Base-by-base conservation (phyloP, 1,140 invertebrate genomes). In the Drosophila cardini region DNA sequence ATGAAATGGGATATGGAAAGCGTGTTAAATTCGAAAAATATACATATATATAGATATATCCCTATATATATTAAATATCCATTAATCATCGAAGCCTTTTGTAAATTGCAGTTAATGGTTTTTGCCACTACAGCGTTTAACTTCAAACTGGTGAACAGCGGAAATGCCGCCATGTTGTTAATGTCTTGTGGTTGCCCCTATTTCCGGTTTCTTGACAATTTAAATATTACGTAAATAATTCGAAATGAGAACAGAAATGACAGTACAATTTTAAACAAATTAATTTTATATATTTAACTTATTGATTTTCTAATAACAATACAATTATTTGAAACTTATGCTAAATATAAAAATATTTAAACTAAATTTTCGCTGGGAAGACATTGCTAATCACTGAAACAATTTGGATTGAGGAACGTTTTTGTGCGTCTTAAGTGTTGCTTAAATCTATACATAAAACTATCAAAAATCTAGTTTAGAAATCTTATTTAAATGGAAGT, bases 341-440 rank as follows among this genome's bases (percentile, higher is more conserved):
- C 8, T 55, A 68, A 40, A 52, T n/a, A 8, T 32, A 15, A 48
- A 58, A 52, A 52, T 40, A 55, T 57, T 9, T 52, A 52, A 13
- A 9, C 26, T 52, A 52, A 21, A 21, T 61, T 50, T 68, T 67
- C 30, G 38, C 64, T 73, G 69, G 82, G 82, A 85, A 85, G 82
- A 85, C 82, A 53, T 65, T 71, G 34, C 65, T 81, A 85, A 85
- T 85, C 82, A 85, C 82, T 81, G 74, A 60, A 85, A 42, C 42
- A 43, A 55, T 43, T 60, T 16, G 30, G 26, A 34, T 67, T 45
- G 50, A 58, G 62, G 70, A 72, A 72, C 69, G 53, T 72, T 57
- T 57, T 26, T n/a, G 46, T 67, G 36, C 48, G 60, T 63, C 60
- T 52, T 52, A 30, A 8, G 26, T 5, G 11, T 52, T 48, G 45